phyloP scores from a whole-genome alignment of 2,113 vertebrate species.

The Entomyzon cyanotis region DNA sequence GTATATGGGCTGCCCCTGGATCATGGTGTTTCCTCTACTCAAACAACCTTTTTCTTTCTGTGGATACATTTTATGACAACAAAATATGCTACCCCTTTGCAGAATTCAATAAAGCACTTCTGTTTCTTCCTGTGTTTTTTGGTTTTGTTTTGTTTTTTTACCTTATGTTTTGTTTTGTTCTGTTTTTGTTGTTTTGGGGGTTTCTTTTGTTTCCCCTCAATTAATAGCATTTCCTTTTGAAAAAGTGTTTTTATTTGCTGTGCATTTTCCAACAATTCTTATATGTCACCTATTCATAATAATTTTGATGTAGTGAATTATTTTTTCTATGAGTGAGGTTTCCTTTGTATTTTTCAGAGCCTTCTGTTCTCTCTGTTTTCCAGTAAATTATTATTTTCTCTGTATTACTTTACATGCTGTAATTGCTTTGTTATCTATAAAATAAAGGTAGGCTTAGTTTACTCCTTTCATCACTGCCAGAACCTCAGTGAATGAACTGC shows the following conservation, averaged over 20 bases:
- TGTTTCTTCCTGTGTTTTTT: neutral
- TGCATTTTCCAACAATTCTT: slow-evolving; percentile 22
- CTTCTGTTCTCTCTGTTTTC: slow-evolving; percentile 54
- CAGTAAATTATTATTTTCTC: slow-evolving; percentile 73
- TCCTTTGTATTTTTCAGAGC: slow-evolving; percentile 51
- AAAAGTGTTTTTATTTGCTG: neutral
- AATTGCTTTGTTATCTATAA: slow-evolving; percentile 73
- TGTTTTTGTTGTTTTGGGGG: neutral
- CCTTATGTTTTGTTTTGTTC: neutral
- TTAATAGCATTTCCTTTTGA: neutral
- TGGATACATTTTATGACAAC: neutral
- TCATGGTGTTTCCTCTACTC: neutral
- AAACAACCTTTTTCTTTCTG: neutral
- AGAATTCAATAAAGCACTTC: neutral
- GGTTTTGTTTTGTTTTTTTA: neutral
- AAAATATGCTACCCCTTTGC: neutral
- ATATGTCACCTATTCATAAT: slow-evolving; percentile 36
- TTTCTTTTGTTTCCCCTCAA: neutral
- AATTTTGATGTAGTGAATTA: slow-evolving; percentile 67
- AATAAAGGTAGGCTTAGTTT: slow-evolving; percentile 67
- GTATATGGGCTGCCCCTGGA: neutral
- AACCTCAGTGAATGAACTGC: slow-evolving; percentile 44
- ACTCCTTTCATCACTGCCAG: slow-evolving; percentile 60
- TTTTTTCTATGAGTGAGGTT: slow-evolving; percentile 57
- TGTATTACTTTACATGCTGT: slow-evolving; percentile 65